Evolutionary conservation across 2,113 vertebrate species (phyloP).

Genomic region (Ceyx cyanopectus): DNA sequence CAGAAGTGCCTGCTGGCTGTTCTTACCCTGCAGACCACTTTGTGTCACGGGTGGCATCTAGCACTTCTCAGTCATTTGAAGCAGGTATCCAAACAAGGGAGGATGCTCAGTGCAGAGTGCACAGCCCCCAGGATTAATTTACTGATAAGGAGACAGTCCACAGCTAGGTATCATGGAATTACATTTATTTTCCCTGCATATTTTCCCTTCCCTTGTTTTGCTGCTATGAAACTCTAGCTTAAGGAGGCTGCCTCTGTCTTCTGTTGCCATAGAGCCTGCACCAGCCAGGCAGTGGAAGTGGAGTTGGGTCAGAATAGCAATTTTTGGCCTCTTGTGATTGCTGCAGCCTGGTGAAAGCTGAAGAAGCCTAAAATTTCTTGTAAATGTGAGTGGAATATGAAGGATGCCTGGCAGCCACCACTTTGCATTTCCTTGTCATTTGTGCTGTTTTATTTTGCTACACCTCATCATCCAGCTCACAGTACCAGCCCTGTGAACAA

Average conservation of each 20-base stretch:
- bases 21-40: neutral
- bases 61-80: neutral
- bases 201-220: neutral
- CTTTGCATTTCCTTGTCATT: neutral
- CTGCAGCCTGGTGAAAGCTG: neutral
- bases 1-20: neutral
- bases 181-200: rapidly evolving
- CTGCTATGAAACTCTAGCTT: neutral
- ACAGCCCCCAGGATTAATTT: neutral
- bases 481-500: neutral
- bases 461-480: neutral
- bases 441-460: neutral
- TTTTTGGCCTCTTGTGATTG: neutral
- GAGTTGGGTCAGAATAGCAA: neutral
- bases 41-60: neutral
- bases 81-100: neutral
- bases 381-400: neutral
- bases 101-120: neutral
- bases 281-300: neutral
- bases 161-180: neutral
- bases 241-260: neutral
- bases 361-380: neutral
- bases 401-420: neutral
- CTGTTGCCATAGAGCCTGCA: neutral
- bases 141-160: neutral